A percentile compares a stretch with the other conserved stretches of the same genome.
phyloP scores from a whole-genome alignment of 2,888 invertebrate genomes.

The Agriotes lineatus region DNA sequence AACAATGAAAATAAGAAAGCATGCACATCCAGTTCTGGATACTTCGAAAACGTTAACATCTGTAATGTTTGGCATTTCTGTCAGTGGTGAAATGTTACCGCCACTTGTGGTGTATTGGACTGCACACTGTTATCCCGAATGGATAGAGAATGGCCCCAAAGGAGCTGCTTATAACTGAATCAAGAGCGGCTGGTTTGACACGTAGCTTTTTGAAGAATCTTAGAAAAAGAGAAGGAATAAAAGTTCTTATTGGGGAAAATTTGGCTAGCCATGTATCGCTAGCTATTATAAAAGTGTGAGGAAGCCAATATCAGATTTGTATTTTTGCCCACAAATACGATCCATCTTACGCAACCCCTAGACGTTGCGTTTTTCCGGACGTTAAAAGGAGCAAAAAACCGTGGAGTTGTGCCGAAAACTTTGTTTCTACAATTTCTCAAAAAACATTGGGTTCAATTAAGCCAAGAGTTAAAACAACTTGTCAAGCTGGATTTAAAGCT shows the following conservation, averaged over 20 bases:
- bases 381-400: neutral
- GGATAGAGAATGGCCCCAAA: neutral
- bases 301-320: neutral
- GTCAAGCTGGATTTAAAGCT: constrained; percentile 2
- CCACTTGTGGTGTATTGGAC: neutral
- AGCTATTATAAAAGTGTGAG: neutral
- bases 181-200: neutral
- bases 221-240: neutral
- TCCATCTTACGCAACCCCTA: neutral
- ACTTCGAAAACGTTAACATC: neutral
- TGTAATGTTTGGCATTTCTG: neutral
- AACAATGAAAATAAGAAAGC: neutral
- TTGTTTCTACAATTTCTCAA: neutral
- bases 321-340: neutral
- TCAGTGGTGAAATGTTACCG: neutral
- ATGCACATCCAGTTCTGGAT: neutral
- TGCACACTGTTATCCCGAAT: neutral
- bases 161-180: neutral
- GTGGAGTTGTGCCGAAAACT: neutral
- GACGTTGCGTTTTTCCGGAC: neutral
- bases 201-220: neutral
- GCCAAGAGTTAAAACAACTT: neutral
- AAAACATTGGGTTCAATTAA: no score
- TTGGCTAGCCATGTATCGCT: no score
- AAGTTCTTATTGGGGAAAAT: neutral